Percentiles rank a stretch among this genome's conserved stretches.
These are phyloP conservation scores for Drosophila obscura DNA, from an alignment of 1,140 invertebrate genomes.

Conservation along the genomic window DNA sequence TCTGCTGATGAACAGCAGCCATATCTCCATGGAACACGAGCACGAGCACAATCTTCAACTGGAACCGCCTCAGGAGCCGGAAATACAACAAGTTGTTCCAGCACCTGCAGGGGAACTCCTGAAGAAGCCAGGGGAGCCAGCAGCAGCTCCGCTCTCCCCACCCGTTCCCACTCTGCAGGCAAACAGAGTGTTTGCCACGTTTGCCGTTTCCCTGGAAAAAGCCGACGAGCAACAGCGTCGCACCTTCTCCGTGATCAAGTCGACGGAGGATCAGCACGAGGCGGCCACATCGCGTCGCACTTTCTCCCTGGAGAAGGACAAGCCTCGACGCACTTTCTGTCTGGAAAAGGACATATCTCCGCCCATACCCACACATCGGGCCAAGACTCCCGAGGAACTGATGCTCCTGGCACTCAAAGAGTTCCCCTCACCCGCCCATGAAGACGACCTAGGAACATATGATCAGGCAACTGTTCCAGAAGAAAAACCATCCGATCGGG, in stretches of 20 bases:
- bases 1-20: no score
- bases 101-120: background rate
- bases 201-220: constrained; percentile 22
- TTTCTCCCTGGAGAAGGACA: constrained; percentile 6
- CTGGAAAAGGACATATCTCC: constrained; percentile 45
- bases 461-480: background rate
- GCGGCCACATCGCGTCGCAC: constrained; percentile 7
- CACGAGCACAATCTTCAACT: background rate
- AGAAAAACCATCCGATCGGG: background rate
- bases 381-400: constrained; percentile 50
- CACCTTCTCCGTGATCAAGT: constrained; percentile 35
- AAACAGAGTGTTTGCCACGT: constrained; percentile 6
- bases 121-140: background rate
- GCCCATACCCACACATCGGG: constrained; percentile 67
- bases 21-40: no score
- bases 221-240: constrained; percentile 14
- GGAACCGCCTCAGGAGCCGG: background rate
- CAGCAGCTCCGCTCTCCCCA: constrained; percentile 1
- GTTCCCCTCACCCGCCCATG: constrained; percentile 10
- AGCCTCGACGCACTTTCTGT: constrained; percentile 40
- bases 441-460: no score
- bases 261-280: background rate
- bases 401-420: constrained; percentile 12
- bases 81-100: background rate
- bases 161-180: background rate